Base-by-base conservation (phyloP, 1,140 invertebrate species). In the Ceratosolen fusciceps region DNA sequence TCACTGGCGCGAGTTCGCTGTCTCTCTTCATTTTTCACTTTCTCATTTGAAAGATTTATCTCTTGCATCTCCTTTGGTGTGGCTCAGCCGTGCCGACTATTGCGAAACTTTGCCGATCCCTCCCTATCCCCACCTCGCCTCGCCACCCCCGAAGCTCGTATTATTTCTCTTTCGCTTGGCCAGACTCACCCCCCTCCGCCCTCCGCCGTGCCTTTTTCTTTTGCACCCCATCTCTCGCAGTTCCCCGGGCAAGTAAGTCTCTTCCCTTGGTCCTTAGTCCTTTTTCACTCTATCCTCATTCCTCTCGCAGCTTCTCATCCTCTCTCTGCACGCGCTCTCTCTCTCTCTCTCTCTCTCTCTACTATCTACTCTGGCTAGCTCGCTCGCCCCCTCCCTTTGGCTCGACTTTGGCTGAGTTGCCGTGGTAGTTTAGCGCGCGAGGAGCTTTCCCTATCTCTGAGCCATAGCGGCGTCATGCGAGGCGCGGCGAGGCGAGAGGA, bases 401-500 rank as follows among this genome's bases (percentile, higher is more conserved):
- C n/a, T n/a, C n/a, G n/a, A n/a, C 9, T 39, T 29, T 26, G 12
- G 8, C 14, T 39, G 39, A 12, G 14, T 14, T 9, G 10, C 21
- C 49, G n/a, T 29, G 16, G n/a, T 21, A 67, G 26, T 43, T 7
- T 43, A 43, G 4, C 37, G 2, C 54, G 0, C 37, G 34, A 7
- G n/a, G 29, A 37, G 26, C 31, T 37, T 37, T 5, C 37, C 14
- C 1, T 16, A 37, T 21, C 39, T 26, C 37, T 26, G 16, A 8
- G 14, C 31, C 31, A 37, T 2, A 84, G 82, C 80, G 56, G 24
- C 43, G 81, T n/a, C n/a, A n/a, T n/a, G n/a, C n/a, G 80, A 49
- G 37, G 16, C 37, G 73, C 21, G 58, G 74, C 76, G 81, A 81
- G 80, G 79, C 80, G 77, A n/a, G n/a, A n/a, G n/a, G n/a, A n/a